A percentile compares a stretch with the other conserved stretches of the same genome.
phyloP scores from a whole-genome alignment of 2,113 vertebrate species.

The Paraplagusia blochii region DNA sequence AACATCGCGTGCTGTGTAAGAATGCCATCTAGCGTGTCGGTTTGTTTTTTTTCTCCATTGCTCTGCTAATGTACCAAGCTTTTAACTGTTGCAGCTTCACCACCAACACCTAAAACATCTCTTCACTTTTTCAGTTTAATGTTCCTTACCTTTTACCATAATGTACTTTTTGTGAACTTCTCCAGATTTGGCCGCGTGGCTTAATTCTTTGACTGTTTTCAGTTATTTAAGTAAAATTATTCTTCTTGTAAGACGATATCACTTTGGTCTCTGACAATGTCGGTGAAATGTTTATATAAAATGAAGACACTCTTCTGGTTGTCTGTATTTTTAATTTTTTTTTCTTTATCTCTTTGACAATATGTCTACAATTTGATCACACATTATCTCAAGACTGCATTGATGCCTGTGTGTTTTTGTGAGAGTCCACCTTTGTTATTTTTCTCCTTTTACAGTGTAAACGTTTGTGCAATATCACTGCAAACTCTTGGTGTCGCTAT shows the following conservation, averaged over 20 bases:
- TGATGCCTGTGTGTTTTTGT: constrained; percentile 26
- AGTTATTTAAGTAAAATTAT: too few species aligned
- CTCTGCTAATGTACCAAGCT: constrained; percentile 5
- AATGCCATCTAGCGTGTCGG: not conserved
- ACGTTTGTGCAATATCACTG: constrained; percentile 64
- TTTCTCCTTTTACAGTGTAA: constrained; percentile 65
- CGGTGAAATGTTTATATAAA: constrained; percentile 3
- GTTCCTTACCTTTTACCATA: not conserved
- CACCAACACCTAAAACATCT: constrained; percentile 5
- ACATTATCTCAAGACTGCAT: constrained; percentile 30
- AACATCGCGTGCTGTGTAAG: not conserved
- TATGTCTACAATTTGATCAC: constrained; percentile 23
- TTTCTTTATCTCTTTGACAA: constrained; percentile 17
- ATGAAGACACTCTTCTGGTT: constrained; percentile 54
- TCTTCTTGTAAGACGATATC: too few species aligned
- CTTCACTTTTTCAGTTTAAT: not conserved
- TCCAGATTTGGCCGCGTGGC: too few species aligned
- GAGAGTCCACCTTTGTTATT: constrained; percentile 20
- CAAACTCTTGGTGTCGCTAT: constrained; percentile 37
- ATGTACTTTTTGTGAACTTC: not conserved
- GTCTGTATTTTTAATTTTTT: constrained; percentile 44
- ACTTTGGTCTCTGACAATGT: not conserved
- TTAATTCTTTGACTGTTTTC: too few species aligned
- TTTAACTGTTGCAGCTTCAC: constrained; percentile 5
- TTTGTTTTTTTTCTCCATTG: constrained; percentile 4